phyloP scores from a whole-genome alignment of 2,113 vertebrate genomes.

The Lamprotornis superbus region DNA sequence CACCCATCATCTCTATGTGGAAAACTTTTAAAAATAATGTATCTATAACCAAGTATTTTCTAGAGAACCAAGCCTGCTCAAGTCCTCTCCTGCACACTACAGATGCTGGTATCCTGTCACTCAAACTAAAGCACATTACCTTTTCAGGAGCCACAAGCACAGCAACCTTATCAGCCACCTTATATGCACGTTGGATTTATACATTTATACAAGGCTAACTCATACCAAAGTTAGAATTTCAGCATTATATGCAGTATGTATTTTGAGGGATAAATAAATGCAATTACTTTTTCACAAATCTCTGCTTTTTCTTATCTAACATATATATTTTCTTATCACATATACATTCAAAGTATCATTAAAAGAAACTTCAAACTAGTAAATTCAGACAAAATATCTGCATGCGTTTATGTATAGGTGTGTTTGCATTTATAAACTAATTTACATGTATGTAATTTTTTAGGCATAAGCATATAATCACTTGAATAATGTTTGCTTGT shows the following conservation, averaged over 20 bases:
- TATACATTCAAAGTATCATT: background rate
- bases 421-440: background rate
- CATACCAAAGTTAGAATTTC: background rate
- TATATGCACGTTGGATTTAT: background rate
- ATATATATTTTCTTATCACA: background rate
- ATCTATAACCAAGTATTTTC: background rate
- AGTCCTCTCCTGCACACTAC: background rate
- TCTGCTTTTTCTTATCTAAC: background rate
- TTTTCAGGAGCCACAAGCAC: background rate
- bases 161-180: background rate
- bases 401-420: background rate
- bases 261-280: background rate
- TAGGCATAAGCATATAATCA: background rate
- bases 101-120: background rate
- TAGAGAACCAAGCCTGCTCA: background rate
- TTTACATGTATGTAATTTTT: background rate
- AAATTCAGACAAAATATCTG: background rate
- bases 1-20: background rate
- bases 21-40: background rate
- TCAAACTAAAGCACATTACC: accelerated
- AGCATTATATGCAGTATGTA: background rate
- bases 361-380: background rate
- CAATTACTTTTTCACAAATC: background rate
- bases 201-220: background rate
- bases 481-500: background rate